Evolutionary conservation across 2,888 invertebrate genomes (phyloP).

Genomic region (Trachelus iudaicus): DNA sequence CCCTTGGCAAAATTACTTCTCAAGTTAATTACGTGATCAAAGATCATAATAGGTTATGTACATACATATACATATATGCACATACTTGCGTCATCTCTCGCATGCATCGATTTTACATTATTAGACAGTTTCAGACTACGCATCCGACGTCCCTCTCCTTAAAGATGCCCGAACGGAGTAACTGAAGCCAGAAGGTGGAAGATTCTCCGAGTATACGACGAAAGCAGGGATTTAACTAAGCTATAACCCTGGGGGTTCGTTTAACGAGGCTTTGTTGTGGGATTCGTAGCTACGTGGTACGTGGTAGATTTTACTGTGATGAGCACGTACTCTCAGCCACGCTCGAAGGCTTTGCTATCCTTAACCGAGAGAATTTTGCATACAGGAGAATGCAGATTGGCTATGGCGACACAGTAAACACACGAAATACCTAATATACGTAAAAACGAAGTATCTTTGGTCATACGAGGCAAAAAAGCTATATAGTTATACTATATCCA

Average conservation of each 20-base stretch:
- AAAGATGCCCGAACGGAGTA: background rate
- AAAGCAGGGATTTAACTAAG: slow-evolving; percentile 27
- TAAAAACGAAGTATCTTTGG: background rate
- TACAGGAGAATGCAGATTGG: background rate
- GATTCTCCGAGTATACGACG: slow-evolving; percentile 19
- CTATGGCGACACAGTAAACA: background rate
- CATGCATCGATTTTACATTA: background rate
- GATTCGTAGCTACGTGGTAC: slow-evolving; percentile 19
- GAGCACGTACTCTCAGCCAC: slow-evolving; percentile 21
- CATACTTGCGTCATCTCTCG: background rate
- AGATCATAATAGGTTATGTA: background rate
- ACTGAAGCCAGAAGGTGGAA: background rate
- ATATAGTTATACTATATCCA: no score
- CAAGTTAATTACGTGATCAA: background rate
- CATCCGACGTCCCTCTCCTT: background rate
- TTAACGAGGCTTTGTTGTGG: slow-evolving; percentile 33
- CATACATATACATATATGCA: background rate
- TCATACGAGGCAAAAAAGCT: no score
- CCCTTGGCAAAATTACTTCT: background rate
- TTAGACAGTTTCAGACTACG: background rate
- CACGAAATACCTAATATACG: background rate
- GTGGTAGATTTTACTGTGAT: slow-evolving; percentile 21
- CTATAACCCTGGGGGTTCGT: slow-evolving; percentile 19
- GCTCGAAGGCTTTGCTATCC: slow-evolving; percentile 2
- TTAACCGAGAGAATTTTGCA: background rate